phyloP scores from a whole-genome alignment of 2,797 vertebrate species.

The Bovichtus variegatus region DNA sequence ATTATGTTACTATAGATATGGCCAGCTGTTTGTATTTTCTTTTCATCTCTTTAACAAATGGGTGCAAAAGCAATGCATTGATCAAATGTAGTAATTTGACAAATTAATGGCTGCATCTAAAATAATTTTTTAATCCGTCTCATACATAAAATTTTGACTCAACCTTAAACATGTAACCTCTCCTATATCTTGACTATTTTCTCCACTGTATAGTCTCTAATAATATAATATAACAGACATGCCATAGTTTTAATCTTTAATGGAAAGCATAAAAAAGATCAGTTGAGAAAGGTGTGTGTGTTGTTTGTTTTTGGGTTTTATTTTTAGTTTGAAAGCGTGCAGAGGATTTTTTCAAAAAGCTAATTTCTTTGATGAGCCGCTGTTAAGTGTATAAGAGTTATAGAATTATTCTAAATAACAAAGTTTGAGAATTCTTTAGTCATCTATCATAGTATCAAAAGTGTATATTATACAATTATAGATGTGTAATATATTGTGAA shows the following conservation, averaged over 20 bases:
- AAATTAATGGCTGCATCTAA: slow-evolving; percentile 57
- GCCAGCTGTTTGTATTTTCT: slow-evolving; percentile 73
- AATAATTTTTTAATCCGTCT: slow-evolving; percentile 67
- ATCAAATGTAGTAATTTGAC: slow-evolving; percentile 58
- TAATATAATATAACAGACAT: slow-evolving; percentile 61
- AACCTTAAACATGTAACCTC: slow-evolving; percentile 60
- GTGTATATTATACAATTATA: slow-evolving; percentile 80
- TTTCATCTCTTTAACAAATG: slow-evolving; percentile 55
- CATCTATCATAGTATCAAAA: slow-evolving; percentile 75
- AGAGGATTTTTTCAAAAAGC: slow-evolving; percentile 44
- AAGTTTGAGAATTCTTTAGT: slow-evolving; percentile 64
- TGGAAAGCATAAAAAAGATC: no score
- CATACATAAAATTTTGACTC: slow-evolving; percentile 50
- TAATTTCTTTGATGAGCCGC: slow-evolving; percentile 60
- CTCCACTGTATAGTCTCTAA: slow-evolving; percentile 59
- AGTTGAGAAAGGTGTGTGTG: slow-evolving; percentile 29
- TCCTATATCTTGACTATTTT: slow-evolving; percentile 63
- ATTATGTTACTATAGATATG: slow-evolving; percentile 69
- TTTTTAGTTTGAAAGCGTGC: slow-evolving; percentile 48
- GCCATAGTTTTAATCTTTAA: slow-evolving; percentile 54
- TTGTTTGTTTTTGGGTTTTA: slow-evolving; percentile 14
- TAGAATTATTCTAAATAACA: slow-evolving; percentile 63
- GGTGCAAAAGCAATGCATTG: slow-evolving; percentile 39
- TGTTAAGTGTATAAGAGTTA: slow-evolving; percentile 63
- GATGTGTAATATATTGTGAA: slow-evolving; percentile 84